Evolutionary conservation across 2,888 invertebrate species (phyloP), one percentile per base, ranked within the genome.

Genomic region (Pardosa pseudoannulata): DNA sequence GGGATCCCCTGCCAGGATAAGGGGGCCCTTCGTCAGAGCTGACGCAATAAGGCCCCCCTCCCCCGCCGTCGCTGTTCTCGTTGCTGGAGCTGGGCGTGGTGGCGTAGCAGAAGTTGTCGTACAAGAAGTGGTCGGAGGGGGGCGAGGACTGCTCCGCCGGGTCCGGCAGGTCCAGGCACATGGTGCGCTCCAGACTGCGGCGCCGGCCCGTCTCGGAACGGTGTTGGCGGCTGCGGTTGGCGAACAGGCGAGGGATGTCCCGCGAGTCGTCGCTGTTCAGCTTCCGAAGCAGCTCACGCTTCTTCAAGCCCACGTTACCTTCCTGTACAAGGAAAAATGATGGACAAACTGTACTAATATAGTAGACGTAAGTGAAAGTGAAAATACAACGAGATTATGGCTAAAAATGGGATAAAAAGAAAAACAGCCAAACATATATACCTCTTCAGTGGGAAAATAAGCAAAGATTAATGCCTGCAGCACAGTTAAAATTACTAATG

Each of bases 31-130:
- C 88, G 72, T 88, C 88, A 11, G 88, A 88, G 46, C 88, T 86
- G 11, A 87, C 75, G 46, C 72, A 81, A 11, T 81, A 89, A 28
- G 78, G 31, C 16, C 76, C 83, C 31, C 68, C 86, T 50, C 89
- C 89, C 80, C 97, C 46, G 39, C 83, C 36, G 67, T 89, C 89
- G 80, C 97, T 89, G 81, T 88, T 89, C 67, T 88, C 97, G 91
- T 97, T 97, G 91, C 97, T 97, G 75, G 97, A 97, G 90, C 97
- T 97, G 19, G 97, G 97, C 50, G 97, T 97, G 64, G 97, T 97
- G 39, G 97, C 97, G 92, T 97, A 97, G 93, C 97, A 97, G 92
- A 96, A 96, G 93, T 97, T 97, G 94, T 97, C 97, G 92, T 97
- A 97, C 93, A 96, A 95, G 89, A 96, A 96, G 92, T 96, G 96